Percentiles rank a stretch among this genome's conserved stretches.
Conservation (phyloP, 2,113 vertebrate genomes). For the Diphyllodes magnificus region DNA sequence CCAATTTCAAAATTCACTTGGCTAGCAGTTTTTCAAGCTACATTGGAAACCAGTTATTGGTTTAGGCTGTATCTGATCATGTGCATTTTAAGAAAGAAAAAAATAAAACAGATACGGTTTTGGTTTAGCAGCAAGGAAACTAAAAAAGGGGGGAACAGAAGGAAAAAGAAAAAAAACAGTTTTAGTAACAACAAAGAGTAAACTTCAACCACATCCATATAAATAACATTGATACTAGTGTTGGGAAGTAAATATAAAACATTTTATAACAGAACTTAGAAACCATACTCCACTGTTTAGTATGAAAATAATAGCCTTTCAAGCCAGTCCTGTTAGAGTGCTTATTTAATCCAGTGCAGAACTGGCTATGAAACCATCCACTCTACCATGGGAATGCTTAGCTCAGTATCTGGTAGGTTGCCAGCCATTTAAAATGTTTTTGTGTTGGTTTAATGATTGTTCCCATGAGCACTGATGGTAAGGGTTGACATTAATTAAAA, state of each 20-base stretch:
- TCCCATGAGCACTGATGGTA: constrained; percentile 54
- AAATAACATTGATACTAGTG: background rate
- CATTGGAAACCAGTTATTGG: background rate
- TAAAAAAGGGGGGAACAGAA: background rate
- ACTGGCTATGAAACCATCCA: constrained; percentile 60
- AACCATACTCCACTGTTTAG: constrained; percentile 31
- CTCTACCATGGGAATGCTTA: constrained; percentile 65
- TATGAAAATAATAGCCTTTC: constrained; percentile 46
- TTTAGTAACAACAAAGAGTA: background rate
- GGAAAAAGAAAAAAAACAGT: background rate
- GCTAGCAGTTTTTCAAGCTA: background rate
- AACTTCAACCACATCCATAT: background rate
- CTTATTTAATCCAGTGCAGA: constrained; percentile 64
- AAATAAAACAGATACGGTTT: background rate
- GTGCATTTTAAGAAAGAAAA: background rate
- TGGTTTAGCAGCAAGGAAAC: background rate
- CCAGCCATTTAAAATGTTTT: constrained; percentile 74
- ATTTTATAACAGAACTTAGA: constrained; percentile 48
- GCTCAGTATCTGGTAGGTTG: constrained; percentile 69
- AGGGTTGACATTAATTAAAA: constrained; percentile 67
- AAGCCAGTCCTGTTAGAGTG: constrained; percentile 45
- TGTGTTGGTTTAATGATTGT: constrained; percentile 65
- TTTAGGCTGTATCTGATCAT: background rate
- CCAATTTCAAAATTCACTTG: background rate
- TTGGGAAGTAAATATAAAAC: constrained; percentile 36